Base-by-base conservation (phyloP, 2,797 vertebrate genomes). In the Poecilia picta region DNA sequence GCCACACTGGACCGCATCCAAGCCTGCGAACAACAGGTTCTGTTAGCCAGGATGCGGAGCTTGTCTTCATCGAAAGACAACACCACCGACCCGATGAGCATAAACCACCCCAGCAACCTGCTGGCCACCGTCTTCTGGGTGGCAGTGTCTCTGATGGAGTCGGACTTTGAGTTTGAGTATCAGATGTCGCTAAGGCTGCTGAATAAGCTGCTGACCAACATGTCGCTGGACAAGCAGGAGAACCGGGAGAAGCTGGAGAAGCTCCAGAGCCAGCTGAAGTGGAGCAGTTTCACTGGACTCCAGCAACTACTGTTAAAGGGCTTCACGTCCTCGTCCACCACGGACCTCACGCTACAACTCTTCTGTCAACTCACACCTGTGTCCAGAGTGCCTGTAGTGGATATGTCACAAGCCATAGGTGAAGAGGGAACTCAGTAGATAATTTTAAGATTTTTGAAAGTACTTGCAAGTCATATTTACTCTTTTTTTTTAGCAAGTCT, bases 161-260 rank as follows among this genome's bases (percentile, higher is more conserved):
- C 98, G 0, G 98, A 99, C 94, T 99, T 99, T 94, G 98, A 99
- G 91, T 99, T 99, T 87, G 98, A 99, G 90, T 99, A 99, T 85
- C 95, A 98, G 66, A 99, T 99, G 98, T 97, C 98, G 1, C 83
- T 99, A 81, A 93, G 97, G 62, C 94, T 99, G 66, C 86, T 99
- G 86, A 97, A 96, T 84, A 98, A 98, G 90, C 95, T 99, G 23
- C 95, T 99, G 91, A 90, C 89, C 53, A 96, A 98, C 84, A 95
- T 99, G 94, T 97, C 97, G 0, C 94, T 99, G 0, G 97, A 97
- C 91, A 98, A 98, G 91, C 95, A 93, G 45, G 98, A 99, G 94
- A 98, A 98, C 94, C 90, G 97, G 79, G 98, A 99, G 88, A 97
- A 97, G 79, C 95, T 99, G 81, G 98, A 99, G 94, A 99, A 99